Evolutionary conservation across 2,113 vertebrate genomes (phyloP).

Genomic region (Anoplopoma fimbria): DNA sequence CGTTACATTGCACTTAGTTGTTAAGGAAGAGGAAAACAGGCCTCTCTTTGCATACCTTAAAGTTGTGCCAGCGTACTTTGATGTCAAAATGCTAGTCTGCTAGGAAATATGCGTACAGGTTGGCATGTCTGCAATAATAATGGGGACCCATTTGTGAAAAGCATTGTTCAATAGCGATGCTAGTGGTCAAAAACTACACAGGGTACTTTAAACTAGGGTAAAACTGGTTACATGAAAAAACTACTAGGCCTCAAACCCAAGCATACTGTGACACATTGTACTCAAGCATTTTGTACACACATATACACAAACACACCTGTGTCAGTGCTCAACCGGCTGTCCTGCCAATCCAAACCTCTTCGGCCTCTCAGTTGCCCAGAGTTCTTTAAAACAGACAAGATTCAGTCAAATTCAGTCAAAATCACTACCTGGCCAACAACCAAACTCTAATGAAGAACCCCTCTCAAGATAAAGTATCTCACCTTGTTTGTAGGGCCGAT

Average conservation of each 20-base stretch:
- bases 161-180: not conserved
- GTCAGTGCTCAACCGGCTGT: conserved; percentile 58
- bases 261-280: not conserved
- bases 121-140: too few relatives aligned
- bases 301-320: conserved; percentile 64
- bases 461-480: not conserved
- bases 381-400: conserved; percentile 61
- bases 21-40: too few relatives aligned
- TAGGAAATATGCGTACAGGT: too few relatives aligned
- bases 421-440: not conserved
- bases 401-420: not conserved
- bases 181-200: not conserved
- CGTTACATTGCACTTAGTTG: too few relatives aligned
- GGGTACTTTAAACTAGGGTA: not conserved
- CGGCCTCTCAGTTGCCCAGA: conserved; percentile 42
- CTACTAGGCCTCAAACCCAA: not conserved
- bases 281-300: not conserved
- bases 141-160: not conserved
- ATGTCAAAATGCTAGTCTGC: too few relatives aligned
- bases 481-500: conserved; percentile 67
- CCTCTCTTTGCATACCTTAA: too few relatives aligned
- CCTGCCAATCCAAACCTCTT: conserved; percentile 70
- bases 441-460: not conserved
- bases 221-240: not conserved
- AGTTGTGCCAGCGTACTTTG: too few relatives aligned